These are phyloP conservation scores for Phoxinus phoxinus DNA, from an alignment of 2,113 vertebrate genomes.

Conservation along the genomic window DNA sequence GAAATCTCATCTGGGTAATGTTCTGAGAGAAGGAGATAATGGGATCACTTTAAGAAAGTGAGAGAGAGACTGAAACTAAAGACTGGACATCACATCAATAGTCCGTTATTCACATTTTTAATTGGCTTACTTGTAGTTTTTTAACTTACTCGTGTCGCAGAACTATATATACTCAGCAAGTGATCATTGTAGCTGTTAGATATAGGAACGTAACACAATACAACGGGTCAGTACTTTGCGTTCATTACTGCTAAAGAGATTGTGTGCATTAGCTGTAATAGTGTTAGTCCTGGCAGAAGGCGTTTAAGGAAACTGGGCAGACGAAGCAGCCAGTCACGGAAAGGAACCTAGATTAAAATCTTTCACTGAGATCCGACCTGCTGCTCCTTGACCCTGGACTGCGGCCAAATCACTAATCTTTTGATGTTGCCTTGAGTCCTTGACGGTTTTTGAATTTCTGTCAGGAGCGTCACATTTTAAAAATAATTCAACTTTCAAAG, in stretches of 20 bases:
- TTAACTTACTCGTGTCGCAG: not conserved
- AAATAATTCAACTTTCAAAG: no score
- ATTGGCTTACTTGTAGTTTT: not conserved
- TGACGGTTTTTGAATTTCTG: not conserved
- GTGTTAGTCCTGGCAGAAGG: constrained; percentile 33
- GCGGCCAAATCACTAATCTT: not conserved
- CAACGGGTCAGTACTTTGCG: not conserved
- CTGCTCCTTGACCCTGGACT: constrained; percentile 22
- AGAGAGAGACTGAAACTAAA: constrained; percentile 13
- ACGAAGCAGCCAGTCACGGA: constrained; percentile 36
- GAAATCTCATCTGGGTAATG: constrained; percentile 40
- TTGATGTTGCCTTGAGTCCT: not conserved
- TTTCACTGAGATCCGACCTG: constrained; percentile 3
- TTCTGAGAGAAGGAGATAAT: constrained; percentile 30
- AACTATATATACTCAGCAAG: no score
- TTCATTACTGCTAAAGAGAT: constrained; percentile 21
- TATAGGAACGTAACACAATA: not conserved
- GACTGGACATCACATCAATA: not conserved
- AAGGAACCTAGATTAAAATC: constrained; percentile 40
- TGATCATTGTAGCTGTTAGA: not conserved
- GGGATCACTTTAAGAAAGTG: constrained; percentile 33
- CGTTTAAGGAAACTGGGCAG: constrained; percentile 11
- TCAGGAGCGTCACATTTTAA: not conserved
- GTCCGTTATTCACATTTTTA: not conserved
- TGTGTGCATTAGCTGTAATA: constrained; percentile 44